Conservation (phyloP, 2,797 vertebrate species). For the Gastrophryne carolinensis region DNA sequence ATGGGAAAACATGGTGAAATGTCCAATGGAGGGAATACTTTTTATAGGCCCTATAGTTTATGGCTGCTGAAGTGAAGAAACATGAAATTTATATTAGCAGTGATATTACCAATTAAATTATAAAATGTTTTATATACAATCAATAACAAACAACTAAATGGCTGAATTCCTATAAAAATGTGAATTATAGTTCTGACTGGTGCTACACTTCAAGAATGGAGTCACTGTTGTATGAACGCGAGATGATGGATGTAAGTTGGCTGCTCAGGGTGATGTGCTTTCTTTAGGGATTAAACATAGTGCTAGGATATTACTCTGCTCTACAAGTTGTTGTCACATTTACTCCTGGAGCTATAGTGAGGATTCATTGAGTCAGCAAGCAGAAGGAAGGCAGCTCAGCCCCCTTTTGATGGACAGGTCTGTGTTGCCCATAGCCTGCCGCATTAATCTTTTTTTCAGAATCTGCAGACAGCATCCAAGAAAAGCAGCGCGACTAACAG, state of each 20-base stretch:
- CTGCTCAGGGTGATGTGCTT: not conserved
- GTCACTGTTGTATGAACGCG: not conserved
- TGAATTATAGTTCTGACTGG: too few species aligned
- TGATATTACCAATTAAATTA: too few species aligned
- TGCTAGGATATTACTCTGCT: not conserved
- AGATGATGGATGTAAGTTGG: not conserved
- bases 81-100: too few species aligned
- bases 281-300: not conserved
- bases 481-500: not conserved
- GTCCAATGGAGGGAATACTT: too few species aligned
- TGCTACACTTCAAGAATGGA: too few species aligned
- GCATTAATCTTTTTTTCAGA: not conserved
- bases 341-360: not conserved
- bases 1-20: too few species aligned
- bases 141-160: too few species aligned
- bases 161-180: too few species aligned
- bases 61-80: too few species aligned
- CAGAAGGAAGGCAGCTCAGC: not conserved
- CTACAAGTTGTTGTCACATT: constrained; percentile 7
- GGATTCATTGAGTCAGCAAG: not conserved
- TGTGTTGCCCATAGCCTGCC: not conserved
- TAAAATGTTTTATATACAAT: too few species aligned
- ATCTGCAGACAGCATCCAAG: constrained; percentile 3
- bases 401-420: not conserved
- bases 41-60: too few species aligned